These are phyloP conservation scores for Cordilura impudica DNA, from an alignment of 2,888 invertebrate genomes.

Conservation along the genomic window DNA sequence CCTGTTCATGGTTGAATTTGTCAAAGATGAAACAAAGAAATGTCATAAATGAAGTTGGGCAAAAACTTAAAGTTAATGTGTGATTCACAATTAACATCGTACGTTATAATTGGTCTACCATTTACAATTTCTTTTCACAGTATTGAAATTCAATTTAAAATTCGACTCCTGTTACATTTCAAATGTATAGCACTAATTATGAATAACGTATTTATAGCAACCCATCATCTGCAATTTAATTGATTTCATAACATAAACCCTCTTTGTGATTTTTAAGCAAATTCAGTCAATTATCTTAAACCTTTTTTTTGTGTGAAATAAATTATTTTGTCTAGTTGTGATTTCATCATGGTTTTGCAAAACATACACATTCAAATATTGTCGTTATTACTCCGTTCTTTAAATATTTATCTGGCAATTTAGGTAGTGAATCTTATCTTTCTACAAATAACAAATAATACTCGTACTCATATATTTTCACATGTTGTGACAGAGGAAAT, in stretches of 20 bases:
- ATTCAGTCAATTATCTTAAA: conserved; percentile 14
- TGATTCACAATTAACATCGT: too few species aligned
- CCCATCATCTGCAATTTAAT: conserved; percentile 24
- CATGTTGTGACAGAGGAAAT: conserved; percentile 31
- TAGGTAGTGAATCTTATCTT: conserved; percentile 34
- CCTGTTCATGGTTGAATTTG: too few species aligned
- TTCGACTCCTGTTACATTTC: too few species aligned
- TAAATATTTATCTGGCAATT: conserved; percentile 20
- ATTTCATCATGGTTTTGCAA: conserved; percentile 42
- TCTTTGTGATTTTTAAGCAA: neutral
- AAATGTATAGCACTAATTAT: too few species aligned
- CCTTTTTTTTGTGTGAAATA: neutral
- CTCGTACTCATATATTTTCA: conserved; percentile 30
- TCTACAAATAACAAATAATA: conserved; percentile 6
- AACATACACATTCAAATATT: neutral
- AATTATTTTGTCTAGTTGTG: neutral
- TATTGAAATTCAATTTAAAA: too few species aligned
- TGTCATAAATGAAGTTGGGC: too few species aligned
- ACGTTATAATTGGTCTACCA: too few species aligned
- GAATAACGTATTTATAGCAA: too few species aligned
- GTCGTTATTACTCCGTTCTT: neutral
- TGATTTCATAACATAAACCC: conserved; percentile 19
- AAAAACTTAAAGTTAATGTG: too few species aligned
- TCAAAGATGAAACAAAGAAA: too few species aligned
- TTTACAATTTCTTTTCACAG: too few species aligned